Evolutionary conservation across 2,113 vertebrate genomes (phyloP).

Genomic region (Aix galericulata): DNA sequence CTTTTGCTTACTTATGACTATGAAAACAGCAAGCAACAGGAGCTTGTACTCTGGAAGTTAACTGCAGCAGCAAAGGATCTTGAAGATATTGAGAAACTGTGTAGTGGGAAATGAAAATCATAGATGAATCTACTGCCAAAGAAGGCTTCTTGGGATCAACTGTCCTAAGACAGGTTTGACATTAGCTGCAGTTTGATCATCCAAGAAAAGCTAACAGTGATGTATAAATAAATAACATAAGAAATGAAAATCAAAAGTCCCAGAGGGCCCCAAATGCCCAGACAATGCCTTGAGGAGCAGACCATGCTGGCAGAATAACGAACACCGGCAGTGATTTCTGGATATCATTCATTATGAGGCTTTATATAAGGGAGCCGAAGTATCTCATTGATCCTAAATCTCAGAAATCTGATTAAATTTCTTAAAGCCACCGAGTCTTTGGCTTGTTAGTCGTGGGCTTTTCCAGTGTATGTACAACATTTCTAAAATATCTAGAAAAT

Average conservation of each 20-base stretch:
- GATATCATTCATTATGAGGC: background rate
- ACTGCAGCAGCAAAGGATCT: background rate
- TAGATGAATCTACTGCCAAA: background rate
- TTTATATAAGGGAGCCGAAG: background rate
- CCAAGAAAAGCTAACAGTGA: background rate
- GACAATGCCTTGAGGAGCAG: background rate
- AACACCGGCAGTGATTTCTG: background rate
- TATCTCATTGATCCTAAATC: background rate
- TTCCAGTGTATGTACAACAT: background rate
- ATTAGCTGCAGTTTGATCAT: background rate
- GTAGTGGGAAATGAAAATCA: background rate
- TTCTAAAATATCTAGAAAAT: background rate
- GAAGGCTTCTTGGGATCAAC: background rate
- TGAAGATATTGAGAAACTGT: background rate
- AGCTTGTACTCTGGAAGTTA: background rate
- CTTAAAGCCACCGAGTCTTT: background rate
- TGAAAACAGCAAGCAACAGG: background rate
- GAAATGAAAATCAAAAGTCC: background rate
- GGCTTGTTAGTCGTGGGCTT: background rate
- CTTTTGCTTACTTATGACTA: background rate
- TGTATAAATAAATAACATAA: background rate
- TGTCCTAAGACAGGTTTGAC: background rate
- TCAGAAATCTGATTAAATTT: background rate
- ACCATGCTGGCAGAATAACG: background rate
- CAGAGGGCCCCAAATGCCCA: background rate